Percentiles rank a stretch among this genome's conserved stretches.
phyloP scores from a whole-genome alignment of 2,797 vertebrate species.

The Gymnoscopelus braueri region DNA sequence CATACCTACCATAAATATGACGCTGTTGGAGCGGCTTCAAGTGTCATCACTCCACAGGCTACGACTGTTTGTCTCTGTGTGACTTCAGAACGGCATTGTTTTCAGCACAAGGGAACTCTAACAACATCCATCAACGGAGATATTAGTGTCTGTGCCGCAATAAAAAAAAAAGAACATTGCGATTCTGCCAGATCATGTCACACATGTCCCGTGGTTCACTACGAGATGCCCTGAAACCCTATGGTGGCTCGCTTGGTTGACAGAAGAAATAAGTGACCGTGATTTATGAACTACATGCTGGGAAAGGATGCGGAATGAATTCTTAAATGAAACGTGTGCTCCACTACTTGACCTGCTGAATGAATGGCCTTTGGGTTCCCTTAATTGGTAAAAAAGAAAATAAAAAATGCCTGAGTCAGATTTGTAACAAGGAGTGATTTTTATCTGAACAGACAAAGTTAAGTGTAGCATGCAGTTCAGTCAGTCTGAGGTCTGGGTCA shows the following conservation, averaged over 20 bases:
- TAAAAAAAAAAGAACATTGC: conserved; percentile 6
- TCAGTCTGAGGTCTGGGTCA: conserved; percentile 59
- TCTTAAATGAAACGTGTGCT: conserved; percentile 45
- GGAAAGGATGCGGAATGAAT: background rate
- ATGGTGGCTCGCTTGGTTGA: background rate
- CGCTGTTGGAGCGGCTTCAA: conserved; percentile 64
- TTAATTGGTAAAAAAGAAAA: background rate
- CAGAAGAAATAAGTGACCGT: background rate
- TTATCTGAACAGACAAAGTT: conserved; percentile 27
- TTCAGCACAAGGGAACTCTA: conserved; percentile 40
- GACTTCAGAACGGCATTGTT: conserved; percentile 22
- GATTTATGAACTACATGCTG: background rate
- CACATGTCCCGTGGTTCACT: background rate
- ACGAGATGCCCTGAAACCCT: background rate
- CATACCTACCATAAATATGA: conserved; percentile 71
- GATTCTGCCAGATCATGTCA: background rate
- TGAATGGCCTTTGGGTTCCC: conserved; percentile 53
- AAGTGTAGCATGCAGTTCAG: conserved; percentile 35
- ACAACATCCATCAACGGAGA: conserved; percentile 54
- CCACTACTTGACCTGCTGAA: conserved; percentile 54
- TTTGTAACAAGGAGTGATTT: conserved; percentile 20
- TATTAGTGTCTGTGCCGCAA: conserved; percentile 17
- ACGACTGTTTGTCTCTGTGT: conserved; percentile 52
- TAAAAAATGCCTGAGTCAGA: background rate
- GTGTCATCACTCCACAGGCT: conserved; percentile 66